phyloP scores from a whole-genome alignment of 1,140 invertebrate species.

The Pachypeltis micranthus region DNA sequence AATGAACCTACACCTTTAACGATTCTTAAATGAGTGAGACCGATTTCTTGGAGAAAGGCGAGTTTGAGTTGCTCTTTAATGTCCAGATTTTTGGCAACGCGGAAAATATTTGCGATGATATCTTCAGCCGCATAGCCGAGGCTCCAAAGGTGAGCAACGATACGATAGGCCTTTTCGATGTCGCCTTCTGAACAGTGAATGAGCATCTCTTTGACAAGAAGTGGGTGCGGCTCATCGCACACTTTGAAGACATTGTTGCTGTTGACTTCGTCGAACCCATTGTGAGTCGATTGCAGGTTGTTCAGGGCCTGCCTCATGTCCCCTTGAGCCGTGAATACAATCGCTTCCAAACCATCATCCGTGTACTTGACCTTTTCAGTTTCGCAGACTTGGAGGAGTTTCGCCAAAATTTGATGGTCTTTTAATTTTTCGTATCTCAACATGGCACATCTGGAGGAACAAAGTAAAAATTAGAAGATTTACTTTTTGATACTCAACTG shows the following conservation, averaged over 20 bases:
- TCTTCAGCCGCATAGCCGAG: constrained; percentile 93
- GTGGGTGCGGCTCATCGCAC: constrained; percentile 97
- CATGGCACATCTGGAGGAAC: constrained; percentile 95
- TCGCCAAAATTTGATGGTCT: constrained; percentile 78
- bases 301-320: constrained; percentile 96
- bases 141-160: constrained; percentile 77
- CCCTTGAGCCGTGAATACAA: constrained; percentile 96
- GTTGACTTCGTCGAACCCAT: constrained; percentile 86
- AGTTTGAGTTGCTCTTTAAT: constrained; percentile 73
- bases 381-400: constrained; percentile 60
- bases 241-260: constrained; percentile 99
- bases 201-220: constrained; percentile 86
- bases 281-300: constrained; percentile 93
- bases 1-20: constrained; percentile 77
- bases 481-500: too few relatives aligned
- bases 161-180: constrained; percentile 74
- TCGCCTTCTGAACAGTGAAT: constrained; percentile 68
- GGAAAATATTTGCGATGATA: constrained; percentile 88
- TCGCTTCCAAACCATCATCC: constrained; percentile 89
- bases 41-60: constrained; percentile 86
- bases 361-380: constrained; percentile 71
- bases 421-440: constrained; percentile 84
- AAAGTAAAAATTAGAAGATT: too few relatives aligned
- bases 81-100: constrained; percentile 77
- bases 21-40: constrained; percentile 79